Percentiles rank a stretch among this genome's conserved stretches.
Conservation (phyloP, 2,888 invertebrate species). For the Cecidostiba fungosa region DNA sequence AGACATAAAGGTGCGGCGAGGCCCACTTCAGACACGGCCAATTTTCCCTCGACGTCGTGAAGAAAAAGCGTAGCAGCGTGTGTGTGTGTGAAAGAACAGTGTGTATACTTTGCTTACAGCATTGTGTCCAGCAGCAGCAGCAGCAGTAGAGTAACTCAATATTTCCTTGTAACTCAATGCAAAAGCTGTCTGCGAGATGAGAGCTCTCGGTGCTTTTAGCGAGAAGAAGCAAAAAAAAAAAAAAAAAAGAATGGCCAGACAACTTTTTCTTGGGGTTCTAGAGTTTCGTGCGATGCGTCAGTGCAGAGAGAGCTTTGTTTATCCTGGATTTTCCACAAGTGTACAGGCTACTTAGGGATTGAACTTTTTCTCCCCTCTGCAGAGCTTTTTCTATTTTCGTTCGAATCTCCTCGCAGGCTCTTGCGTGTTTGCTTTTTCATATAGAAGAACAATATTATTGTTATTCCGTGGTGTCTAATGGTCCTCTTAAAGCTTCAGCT, state of each 20-base stretch:
- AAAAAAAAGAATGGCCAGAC: neutral
- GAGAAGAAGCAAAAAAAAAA: neutral
- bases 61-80: neutral
- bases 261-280: constrained; percentile 38
- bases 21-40: constrained; percentile 42
- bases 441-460: too few species aligned
- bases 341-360: constrained; percentile 23
- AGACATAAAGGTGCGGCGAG: neutral
- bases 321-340: constrained; percentile 33
- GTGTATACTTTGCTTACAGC: neutral
- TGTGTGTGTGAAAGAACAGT: neutral
- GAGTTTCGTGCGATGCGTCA: constrained; percentile 41
- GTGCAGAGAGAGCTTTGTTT: constrained; percentile 34
- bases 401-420: neutral
- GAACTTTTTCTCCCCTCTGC: constrained; percentile 16
- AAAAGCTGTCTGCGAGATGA: constrained; percentile 49
- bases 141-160: constrained; percentile 71
- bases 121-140: constrained; percentile 21
- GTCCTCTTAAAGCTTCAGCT: too few species aligned
- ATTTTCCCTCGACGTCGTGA: constrained; percentile 27
- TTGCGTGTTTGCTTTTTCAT: neutral
- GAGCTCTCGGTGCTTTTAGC: constrained; percentile 53
- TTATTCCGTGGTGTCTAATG: too few species aligned
- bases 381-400: constrained; percentile 43
- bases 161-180: constrained; percentile 76